Percentiles rank a stretch among this genome's conserved stretches.
These are phyloP conservation scores for Ctenopoma multispine DNA, from an alignment of 2,797 vertebrate genomes.

Conservation along the genomic window DNA sequence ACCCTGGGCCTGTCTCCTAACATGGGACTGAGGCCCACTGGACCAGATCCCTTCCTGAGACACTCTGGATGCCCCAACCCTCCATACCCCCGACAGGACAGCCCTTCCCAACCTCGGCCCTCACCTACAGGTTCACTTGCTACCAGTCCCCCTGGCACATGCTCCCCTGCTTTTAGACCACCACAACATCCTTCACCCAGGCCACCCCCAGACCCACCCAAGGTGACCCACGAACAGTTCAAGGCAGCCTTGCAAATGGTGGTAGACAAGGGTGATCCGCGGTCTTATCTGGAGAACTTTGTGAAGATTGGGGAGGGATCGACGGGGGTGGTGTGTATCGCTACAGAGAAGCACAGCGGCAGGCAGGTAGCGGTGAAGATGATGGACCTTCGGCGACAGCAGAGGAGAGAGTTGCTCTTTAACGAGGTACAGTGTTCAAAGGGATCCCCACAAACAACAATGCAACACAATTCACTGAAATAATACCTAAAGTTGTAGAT, in stretches of 20 bases:
- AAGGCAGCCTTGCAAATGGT: conserved; percentile 98
- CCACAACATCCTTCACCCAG: conserved; percentile 87
- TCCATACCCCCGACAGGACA: conserved; percentile 83
- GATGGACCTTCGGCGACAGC: conserved; percentile 98
- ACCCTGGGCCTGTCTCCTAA: conserved; percentile 87
- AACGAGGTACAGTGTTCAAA: conserved; percentile 89
- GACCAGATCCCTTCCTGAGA: conserved; percentile 83
- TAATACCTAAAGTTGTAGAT: too few species aligned
- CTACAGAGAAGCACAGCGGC: conserved; percentile 95
- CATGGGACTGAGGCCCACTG: conserved; percentile 81
- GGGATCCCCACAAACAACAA: not conserved
- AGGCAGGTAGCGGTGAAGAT: conserved; percentile 97
- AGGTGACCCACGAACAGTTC: conserved; percentile 98
- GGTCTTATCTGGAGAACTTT: conserved; percentile 95
- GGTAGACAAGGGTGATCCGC: conserved; percentile 96
- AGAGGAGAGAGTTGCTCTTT: conserved; percentile 96
- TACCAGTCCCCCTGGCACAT: conserved; percentile 91
- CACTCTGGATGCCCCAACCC: conserved; percentile 88
- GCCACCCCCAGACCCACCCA: conserved; percentile 87
- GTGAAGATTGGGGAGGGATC: conserved; percentile 98
- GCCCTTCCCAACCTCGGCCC: conserved; percentile 87
- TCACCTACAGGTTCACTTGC: conserved; percentile 93
- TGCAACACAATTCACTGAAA: not conserved
- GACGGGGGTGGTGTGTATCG: conserved; percentile 96
- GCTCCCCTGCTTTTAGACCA: conserved; percentile 90